phyloP scores from a whole-genome alignment of 2,888 invertebrate genomes.

The Lacanobia wlatinum region DNA sequence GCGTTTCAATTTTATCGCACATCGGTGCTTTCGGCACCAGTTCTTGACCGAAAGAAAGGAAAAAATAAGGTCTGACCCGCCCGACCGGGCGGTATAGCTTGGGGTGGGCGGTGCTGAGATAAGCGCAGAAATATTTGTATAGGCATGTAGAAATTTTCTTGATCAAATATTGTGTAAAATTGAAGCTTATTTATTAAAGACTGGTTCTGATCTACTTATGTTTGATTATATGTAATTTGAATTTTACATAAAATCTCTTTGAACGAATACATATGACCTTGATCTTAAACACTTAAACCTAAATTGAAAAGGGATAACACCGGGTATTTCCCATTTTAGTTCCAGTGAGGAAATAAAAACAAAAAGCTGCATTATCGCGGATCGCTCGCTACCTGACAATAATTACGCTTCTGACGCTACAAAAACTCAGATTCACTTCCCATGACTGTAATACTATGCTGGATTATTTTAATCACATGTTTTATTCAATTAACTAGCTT shows the following conservation, averaged over 20 bases:
- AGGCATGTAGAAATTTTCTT: constrained; percentile 42
- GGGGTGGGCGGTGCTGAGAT: constrained; percentile 69
- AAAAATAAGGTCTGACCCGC: constrained; percentile 62
- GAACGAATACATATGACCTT: constrained; percentile 26
- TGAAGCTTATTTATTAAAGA: constrained; percentile 31
- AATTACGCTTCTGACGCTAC: constrained; percentile 75
- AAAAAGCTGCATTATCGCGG: constrained; percentile 80
- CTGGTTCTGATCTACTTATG: background rate
- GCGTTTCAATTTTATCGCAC: constrained; percentile 69
- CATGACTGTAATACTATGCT: constrained; percentile 85
- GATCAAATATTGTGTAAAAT: constrained; percentile 47
- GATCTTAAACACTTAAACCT: constrained; percentile 30
- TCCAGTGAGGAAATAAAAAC: constrained; percentile 82
- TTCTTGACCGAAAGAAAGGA: constrained; percentile 55
- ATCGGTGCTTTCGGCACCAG: constrained; percentile 62
- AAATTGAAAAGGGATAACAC: constrained; percentile 61
- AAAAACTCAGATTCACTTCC: constrained; percentile 86
- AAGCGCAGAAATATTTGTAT: constrained; percentile 61
- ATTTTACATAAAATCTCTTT: background rate
- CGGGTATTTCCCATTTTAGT: constrained; percentile 69
- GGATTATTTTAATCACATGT: constrained; percentile 61
- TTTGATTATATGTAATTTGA: too few relatives aligned
- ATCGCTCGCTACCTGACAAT: constrained; percentile 78
- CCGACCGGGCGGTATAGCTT: constrained; percentile 52
- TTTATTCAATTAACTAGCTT: constrained; percentile 50